phyloP scores from a whole-genome alignment of 2,113 vertebrate genomes.

The Heterocephalus glaber region DNA sequence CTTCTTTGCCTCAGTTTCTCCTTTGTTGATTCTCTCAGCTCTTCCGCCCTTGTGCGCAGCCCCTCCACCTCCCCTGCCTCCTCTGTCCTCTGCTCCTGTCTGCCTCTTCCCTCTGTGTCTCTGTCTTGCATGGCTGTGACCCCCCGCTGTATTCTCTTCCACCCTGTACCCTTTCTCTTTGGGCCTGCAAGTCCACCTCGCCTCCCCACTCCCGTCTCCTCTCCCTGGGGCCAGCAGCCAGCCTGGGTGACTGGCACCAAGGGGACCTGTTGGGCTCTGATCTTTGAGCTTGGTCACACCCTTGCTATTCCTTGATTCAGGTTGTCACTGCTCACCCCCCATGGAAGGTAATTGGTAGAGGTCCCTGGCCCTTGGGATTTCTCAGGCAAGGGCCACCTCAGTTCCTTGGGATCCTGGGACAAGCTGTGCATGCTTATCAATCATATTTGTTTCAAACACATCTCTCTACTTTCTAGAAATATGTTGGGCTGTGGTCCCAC shows the following conservation, averaged over 20 bases:
- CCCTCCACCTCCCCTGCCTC: not conserved
- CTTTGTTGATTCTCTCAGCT: not conserved
- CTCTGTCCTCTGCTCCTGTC: not conserved
- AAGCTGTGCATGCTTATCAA: not conserved
- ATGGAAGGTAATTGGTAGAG: not conserved
- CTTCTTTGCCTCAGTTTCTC: slow-evolving; percentile 42
- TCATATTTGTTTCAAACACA: slow-evolving; percentile 56
- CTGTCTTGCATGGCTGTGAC: not conserved
- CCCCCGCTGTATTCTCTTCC: not conserved
- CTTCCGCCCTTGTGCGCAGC: not conserved
- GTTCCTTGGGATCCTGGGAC: not conserved
- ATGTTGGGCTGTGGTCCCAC: not conserved
- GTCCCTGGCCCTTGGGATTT: not conserved
- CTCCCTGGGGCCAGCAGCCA: not conserved
- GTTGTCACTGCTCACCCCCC: not conserved
- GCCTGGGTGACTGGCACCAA: not conserved
- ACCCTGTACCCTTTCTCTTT: not conserved
- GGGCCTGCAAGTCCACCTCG: not conserved
- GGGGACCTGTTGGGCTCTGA: not conserved
- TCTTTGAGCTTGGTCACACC: not conserved
- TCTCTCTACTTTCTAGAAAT: slow-evolving; percentile 38
- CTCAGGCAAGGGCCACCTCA: not conserved
- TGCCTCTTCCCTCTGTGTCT: not conserved
- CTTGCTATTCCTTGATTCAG: not conserved
- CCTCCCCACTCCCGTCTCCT: not conserved